A percentile compares a stretch with the other conserved stretches of the same genome.
These are phyloP conservation scores for Ctenosaura bakeri DNA, from an alignment of 2,797 vertebrate species.

Conservation along the genomic window DNA sequence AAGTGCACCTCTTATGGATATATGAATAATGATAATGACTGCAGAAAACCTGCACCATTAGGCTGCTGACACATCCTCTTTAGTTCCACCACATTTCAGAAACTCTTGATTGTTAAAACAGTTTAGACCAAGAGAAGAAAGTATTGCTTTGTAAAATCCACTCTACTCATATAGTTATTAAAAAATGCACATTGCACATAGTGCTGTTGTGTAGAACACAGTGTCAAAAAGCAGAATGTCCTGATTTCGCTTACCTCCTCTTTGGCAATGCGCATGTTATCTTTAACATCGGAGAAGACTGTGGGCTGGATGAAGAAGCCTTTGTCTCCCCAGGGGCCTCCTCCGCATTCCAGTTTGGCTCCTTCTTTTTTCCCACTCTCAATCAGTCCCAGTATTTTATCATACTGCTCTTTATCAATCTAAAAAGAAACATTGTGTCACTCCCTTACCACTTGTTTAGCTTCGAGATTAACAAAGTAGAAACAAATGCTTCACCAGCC, in stretches of 20 bases:
- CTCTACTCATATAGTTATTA: not conserved
- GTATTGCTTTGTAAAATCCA: not conserved
- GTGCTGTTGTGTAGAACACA: not conserved
- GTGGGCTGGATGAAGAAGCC: conserved; percentile 91
- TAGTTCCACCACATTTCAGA: conserved; percentile 5
- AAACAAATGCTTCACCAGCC: conserved; percentile 1
- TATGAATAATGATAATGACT: not conserved
- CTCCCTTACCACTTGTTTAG: not conserved
- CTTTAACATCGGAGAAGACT: conserved; percentile 90
- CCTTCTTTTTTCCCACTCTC: conserved; percentile 91
- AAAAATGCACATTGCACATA: too few relatives aligned
- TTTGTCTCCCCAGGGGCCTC: conserved; percentile 84
- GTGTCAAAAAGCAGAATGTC: not conserved
- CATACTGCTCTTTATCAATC: conserved; percentile 88
- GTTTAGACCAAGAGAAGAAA: accelerated
- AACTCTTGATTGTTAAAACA: not conserved
- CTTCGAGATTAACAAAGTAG: conserved; percentile 24
- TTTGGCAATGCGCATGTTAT: conserved; percentile 91
- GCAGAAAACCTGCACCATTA: not conserved
- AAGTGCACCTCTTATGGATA: not conserved
- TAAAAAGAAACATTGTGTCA: conserved; percentile 67
- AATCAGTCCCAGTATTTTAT: conserved; percentile 88
- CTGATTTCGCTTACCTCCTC: conserved; percentile 85
- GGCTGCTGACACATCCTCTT: not conserved
- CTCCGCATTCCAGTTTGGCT: conserved; percentile 90